Conservation (phyloP, 2,113 vertebrate species). For the Pomatorhinus ruficollis region DNA sequence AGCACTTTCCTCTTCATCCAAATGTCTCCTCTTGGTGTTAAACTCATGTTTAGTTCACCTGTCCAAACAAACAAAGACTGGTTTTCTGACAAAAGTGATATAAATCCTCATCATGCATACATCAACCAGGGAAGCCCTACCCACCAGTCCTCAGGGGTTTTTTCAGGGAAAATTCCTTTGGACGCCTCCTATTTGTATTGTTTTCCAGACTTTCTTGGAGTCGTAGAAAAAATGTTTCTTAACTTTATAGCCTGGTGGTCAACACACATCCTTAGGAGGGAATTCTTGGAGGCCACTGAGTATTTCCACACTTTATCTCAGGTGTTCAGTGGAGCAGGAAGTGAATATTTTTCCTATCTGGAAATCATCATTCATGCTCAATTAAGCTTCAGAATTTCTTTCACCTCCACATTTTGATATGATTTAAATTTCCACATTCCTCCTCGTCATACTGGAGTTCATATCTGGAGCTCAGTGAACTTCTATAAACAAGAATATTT, state of each 20-base stretch:
- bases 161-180: background rate
- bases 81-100: background rate
- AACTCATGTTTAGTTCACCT: background rate
- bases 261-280: background rate
- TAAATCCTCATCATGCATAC: background rate
- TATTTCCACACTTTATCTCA: background rate
- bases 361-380: background rate
- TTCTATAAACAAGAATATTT: background rate
- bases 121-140: background rate
- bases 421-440: background rate
- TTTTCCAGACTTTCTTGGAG: background rate
- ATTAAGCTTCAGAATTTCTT: background rate
- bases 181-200: background rate
- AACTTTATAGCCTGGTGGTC: background rate
- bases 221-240: background rate
- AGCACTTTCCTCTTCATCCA: background rate
- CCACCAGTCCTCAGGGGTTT: too few relatives aligned
- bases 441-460: fast-evolving
- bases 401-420: background rate
- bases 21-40: background rate
- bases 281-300: background rate
- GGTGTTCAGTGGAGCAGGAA: background rate
- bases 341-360: background rate
- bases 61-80: background rate
- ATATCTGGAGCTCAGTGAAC: background rate